phyloP scores from a whole-genome alignment of 2,797 vertebrate species.

The Eutrigla gurnardus region DNA sequence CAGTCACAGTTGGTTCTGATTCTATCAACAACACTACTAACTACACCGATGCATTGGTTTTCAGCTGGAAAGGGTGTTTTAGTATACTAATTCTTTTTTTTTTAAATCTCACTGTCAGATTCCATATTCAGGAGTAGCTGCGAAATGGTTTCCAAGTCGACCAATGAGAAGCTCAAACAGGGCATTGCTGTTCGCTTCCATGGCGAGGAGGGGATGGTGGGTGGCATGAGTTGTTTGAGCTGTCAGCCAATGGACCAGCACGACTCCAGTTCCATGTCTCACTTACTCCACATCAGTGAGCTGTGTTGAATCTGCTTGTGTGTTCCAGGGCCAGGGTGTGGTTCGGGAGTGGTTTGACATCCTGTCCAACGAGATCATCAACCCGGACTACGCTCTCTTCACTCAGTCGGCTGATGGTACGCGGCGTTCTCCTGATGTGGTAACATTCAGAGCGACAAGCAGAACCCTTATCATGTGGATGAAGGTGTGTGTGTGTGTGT shows the following conservation, averaged over 20 bases:
- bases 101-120: conserved; percentile 78
- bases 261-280: not conserved
- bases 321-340: conserved; percentile 94
- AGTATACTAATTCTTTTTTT: not conserved
- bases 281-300: not conserved
- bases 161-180: conserved; percentile 97
- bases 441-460: not conserved
- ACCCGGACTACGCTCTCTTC: conserved; percentile 97
- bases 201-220: conserved; percentile 98
- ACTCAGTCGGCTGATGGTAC: conserved; percentile 98
- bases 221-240: conserved; percentile 54
- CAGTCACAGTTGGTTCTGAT: no score
- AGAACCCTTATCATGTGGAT: not conserved
- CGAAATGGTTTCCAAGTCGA: conserved; percentile 98
- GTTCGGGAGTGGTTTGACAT: conserved; percentile 99
- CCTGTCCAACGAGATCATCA: conserved; percentile 98
- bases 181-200: conserved; percentile 98
- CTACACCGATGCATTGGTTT: no score
- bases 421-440: not conserved
- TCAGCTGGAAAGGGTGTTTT: no score
- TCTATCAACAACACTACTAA: no score
- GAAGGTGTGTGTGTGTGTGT: not conserved
- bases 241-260: not conserved
- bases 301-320: not conserved
- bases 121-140: conserved; percentile 99